Evolutionary conservation across 2,113 vertebrate genomes (phyloP), one percentile per base, ranked within the genome.

Genomic region (Dendrocopos noguchii): DNA sequence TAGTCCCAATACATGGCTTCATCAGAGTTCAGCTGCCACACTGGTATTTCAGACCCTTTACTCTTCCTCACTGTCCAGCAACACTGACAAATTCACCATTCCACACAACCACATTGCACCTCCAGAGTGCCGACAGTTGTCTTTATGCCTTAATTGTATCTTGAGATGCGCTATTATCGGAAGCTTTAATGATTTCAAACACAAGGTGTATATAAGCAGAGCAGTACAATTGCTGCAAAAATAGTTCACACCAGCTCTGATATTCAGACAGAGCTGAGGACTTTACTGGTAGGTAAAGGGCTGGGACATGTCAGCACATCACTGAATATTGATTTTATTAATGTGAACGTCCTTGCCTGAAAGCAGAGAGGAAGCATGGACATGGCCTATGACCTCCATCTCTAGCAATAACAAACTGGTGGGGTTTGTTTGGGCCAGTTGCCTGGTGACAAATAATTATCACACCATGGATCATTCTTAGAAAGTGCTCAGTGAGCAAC

Each of bases 61-160:
- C 80, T 87, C 61, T 89, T 50, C 72, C 61, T 87, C 28, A 1
- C 82, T 27, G 68, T 36, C 67, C 56, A 28, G 52, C 80, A 36
- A 14, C 2, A 1, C 50, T 59, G 75, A 74, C 91, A 87, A 57
- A 74, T 53, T 44, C 21, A 34, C 75, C 66, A 7, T 29, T 63
- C 82, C 39, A 34, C 68, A 31, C 36, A 47, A 31, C 81, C 80
- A 39, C 6, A 1, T 39, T 27, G 80, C 92, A 81, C 88, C 73
- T 85, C 79, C 2, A 0, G 27, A 65, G 44, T 86, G 84, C 75
- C 1, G 4, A 91, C 80, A 50, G 92, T 88, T 91, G 79, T 86
- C 94, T 93, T 94, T 87, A 82, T 94, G 90, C 67, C 95, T 93
- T 94, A 82, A 91, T 91, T 95, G 71, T 70, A 47, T 90, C 76